Percentiles rank a stretch among this genome's conserved stretches.
These are phyloP conservation scores for Sibirionetta formosa DNA, from an alignment of 2,797 vertebrate genomes.

Conservation along the genomic window DNA sequence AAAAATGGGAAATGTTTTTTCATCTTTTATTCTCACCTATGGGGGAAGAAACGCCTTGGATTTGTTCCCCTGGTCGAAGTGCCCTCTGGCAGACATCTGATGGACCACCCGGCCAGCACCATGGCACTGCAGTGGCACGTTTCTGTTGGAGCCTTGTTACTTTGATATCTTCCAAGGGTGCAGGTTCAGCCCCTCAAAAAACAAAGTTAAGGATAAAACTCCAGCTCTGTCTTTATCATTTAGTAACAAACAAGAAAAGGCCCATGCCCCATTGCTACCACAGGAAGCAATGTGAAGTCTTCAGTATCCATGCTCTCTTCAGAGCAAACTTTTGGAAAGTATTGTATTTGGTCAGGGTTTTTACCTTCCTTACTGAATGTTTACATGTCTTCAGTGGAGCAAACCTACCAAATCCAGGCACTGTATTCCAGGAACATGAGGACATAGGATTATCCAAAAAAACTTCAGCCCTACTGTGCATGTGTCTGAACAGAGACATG, in stretches of 20 bases:
- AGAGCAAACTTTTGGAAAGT: not conserved
- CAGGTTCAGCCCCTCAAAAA: not conserved
- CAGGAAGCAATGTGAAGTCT: not conserved
- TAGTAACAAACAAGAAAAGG: not conserved
- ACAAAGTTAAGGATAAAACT: not conserved
- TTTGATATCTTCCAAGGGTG: not conserved
- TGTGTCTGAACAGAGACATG: rapidly evolving
- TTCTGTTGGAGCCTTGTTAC: not conserved
- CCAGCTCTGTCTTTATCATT: not conserved
- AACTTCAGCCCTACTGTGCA: not conserved
- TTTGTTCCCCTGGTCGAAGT: not conserved
- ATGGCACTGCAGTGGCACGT: rapidly evolving
- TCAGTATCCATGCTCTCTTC: rapidly evolving
- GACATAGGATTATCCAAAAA: not conserved
- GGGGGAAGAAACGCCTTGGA: not conserved
- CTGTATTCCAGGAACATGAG: not conserved
- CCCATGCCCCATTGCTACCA: not conserved
- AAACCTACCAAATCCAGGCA: not conserved
- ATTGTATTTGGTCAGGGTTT: not conserved
- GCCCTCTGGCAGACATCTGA: not conserved
- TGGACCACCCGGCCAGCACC: not conserved
- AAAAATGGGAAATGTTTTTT: not conserved
- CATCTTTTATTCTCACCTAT: not conserved
- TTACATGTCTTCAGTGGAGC: not conserved
- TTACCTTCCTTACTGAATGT: not conserved